Percentiles rank a stretch among this genome's conserved stretches.
Conservation (phyloP, 2,797 vertebrate genomes). For the Enoplosus armatus region DNA sequence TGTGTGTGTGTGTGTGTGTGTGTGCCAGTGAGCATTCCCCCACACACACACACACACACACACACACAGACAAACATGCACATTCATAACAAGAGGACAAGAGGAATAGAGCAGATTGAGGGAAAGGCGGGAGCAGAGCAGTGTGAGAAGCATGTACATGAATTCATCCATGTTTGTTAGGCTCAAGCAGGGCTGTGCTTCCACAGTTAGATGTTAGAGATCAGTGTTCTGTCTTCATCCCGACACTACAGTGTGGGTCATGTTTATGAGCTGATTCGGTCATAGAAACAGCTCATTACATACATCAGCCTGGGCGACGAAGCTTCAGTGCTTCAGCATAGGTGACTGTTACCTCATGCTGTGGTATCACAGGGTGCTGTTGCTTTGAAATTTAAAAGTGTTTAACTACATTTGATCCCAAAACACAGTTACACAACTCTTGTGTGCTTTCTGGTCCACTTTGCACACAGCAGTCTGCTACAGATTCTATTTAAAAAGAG, state of each 20-base stretch:
- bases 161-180: slow-evolving; percentile 4
- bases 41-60: slow-evolving; percentile 4
- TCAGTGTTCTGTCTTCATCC: neutral
- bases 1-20: neutral
- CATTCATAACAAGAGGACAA: slow-evolving; percentile 1
- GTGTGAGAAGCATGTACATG: slow-evolving; percentile 6
- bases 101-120: slow-evolving; percentile 22
- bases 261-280: slow-evolving; percentile 1
- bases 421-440: neutral
- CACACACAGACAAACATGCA: neutral
- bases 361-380: neutral
- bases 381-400: slow-evolving; percentile 21
- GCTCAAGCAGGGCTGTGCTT: neutral
- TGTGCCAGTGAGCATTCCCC: neutral
- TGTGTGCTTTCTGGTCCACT: neutral
- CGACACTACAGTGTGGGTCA: neutral
- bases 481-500: neutral
- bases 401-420: slow-evolving; percentile 21
- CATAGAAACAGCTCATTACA: slow-evolving; percentile 34
- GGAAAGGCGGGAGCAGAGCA: slow-evolving; percentile 21
- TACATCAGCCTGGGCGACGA: slow-evolving; percentile 16
- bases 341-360: slow-evolving; percentile 3
- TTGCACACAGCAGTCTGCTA: neutral
- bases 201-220: neutral
- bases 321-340: slow-evolving; percentile 8